Evolutionary conservation across 2,113 vertebrate species (phyloP), one percentile per base, ranked within the genome.

Genomic region (Furnarius figulus): DNA sequence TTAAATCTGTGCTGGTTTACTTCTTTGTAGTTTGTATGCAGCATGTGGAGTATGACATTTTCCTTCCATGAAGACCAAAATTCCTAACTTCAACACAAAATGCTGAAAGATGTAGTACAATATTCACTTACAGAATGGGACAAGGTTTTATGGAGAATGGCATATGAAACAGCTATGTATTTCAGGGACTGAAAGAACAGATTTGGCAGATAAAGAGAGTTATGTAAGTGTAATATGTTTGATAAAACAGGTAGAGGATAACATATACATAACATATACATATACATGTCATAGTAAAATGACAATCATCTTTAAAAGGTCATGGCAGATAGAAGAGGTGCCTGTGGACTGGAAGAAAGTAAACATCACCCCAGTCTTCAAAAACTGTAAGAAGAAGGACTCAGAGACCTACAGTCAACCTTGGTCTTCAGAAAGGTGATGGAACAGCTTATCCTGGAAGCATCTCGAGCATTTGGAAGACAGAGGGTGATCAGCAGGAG

Each of bases 191-290:
- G 31, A 70, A 88, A 62, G 5, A 70, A 70, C 9, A 83, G 33
- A 74, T 63, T 44, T 89, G 35, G 9, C 35, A 82, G 31, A 68
- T 9, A 28, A 46, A 87, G 30, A n/a, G 5, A 46, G 10, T 16
- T 72, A 9, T 39, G 4, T 47, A 62, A 33, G 19, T 49, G 17
- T 31, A 70, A 25, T 25, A 81, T 33, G 4, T 30, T 70, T 76
- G 37, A 65, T 84, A 42, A 87, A 92, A 62, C 13, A 42, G 4
- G 13, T 58, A 46, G 9, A 37, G 8, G 39, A 52, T 39, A 27
- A 28, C 19, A 10, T 6, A 1, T 33, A n/a, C 4, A 8, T 42
- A 12, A 28, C 19, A 10, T 6, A 1, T 33, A n/a, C 4, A 8
- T 42, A 12, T n/a, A n/a, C n/a, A 50, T 52, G 24, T 47, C 22